Evolutionary conservation across 2,113 vertebrate species (phyloP), one percentile per base, ranked within the genome.

Genomic region (Setophaga coronata): DNA sequence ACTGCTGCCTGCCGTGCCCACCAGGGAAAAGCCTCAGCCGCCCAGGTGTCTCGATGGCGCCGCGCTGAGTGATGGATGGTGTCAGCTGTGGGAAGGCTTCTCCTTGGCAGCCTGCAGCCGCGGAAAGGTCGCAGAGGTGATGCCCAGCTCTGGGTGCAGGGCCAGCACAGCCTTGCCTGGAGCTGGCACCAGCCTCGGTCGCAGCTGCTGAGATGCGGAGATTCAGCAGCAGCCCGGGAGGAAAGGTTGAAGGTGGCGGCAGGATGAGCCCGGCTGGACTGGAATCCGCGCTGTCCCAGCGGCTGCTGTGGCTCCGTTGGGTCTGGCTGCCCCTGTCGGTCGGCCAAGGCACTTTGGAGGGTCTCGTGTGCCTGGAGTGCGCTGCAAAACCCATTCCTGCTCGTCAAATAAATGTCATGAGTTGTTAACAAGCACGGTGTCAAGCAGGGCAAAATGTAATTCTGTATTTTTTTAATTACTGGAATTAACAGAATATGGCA

Each of bases 401-500:
- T 97, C 67, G 13, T 97, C 60, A 48, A 82, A 93, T 97, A 97
- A 98, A 97, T 97, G 94, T 96, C 96, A 94, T 96, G 97, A 98
- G 95, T 97, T 97, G 97, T 97, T 98, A 98, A 96, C 97, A 98
- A 97, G 94, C 78, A 45, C 29, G 1, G 90, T 98, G 96, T 98
- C 97, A 97, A 97, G 95, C 48, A 94, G 94, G 93, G 97, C 90
- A 87, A 97, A 96, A 97, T 97, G 96, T 97, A 97, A 98, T 98
- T 97, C 97, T 97, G 94, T 92, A 36, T 96, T 98, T 98, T 98
- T 98, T 98, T 98, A 98, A 98, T 98, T 98, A 97, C 95, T 98
- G 97, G 98, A 98, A 98, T 98, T 98, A 98, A 97, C 97, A 97
- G 96, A 98, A 97, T 97, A 97, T 56, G 85, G 94, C 96, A 97